phyloP scores from a whole-genome alignment of 2,888 invertebrate genomes.

The Odontothrips loti region DNA sequence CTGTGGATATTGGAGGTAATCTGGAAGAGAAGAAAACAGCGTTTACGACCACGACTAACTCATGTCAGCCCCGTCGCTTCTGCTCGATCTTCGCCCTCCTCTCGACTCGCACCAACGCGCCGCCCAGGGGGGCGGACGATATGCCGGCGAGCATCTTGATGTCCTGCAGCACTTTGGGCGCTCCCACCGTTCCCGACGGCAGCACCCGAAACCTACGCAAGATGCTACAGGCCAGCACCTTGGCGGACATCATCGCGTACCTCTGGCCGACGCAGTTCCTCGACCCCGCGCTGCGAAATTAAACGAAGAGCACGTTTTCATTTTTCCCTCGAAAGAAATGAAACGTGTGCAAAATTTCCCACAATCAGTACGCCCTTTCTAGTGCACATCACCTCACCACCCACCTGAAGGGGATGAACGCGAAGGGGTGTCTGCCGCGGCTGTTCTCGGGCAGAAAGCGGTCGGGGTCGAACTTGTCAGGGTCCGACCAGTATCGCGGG shows the following conservation, averaged over 20 bases:
- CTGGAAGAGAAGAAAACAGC: no score
- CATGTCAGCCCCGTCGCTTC: neutral
- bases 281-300: neutral
- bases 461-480: neutral
- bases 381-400: neutral
- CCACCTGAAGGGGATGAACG: neutral
- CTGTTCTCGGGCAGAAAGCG: constrained; percentile 14
- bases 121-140: neutral
- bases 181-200: neutral
- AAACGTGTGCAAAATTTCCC: neutral
- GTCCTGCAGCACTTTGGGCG: neutral
- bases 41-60: no score
- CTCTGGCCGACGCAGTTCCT: constrained; percentile 7
- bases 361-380: no score
- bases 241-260: constrained; percentile 8
- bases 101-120: neutral
- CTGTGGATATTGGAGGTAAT: no score
- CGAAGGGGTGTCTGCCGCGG: neutral
- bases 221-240: neutral
- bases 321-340: neutral
- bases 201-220: neutral
- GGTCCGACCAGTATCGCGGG: neutral
- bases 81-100: neutral
- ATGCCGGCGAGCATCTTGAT: neutral
- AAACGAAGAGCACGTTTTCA: neutral